These are phyloP conservation scores for Meandrina meandrites DNA, from an alignment of 92 coral and sea anemone genomes.

Conservation along the genomic window DNA sequence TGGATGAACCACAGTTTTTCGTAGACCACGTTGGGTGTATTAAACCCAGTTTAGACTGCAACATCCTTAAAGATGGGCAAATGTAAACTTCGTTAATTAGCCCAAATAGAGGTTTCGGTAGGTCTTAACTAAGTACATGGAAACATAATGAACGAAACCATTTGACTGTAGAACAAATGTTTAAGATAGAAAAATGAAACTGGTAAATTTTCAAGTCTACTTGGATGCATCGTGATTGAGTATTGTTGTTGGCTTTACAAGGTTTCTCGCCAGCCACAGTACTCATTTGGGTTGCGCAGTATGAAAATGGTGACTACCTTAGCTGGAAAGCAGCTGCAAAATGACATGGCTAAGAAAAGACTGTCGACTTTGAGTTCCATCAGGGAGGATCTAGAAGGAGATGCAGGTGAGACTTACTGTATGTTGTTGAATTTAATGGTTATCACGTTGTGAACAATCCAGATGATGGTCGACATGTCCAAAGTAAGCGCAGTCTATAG, in stretches of 20 bases:
- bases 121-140: neutral
- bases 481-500: neutral
- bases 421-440: neutral
- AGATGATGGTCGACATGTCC: too few relatives aligned
- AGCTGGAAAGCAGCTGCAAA: conserved; percentile 76
- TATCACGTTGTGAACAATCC: neutral
- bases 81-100: too few relatives aligned
- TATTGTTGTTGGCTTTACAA: neutral
- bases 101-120: neutral
- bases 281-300: conserved; percentile 77
- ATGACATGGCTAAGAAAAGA: conserved; percentile 56
- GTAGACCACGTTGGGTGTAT: neutral
- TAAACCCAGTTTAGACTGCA: neutral
- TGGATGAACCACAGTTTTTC: too few relatives aligned
- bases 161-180: too few relatives aligned
- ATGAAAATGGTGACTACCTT: conserved; percentile 75
- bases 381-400: conserved; percentile 4
- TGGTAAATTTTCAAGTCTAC: too few relatives aligned
- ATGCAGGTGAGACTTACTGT: neutral
- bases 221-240: neutral
- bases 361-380: conserved; percentile 32
- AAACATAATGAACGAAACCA: too few relatives aligned
- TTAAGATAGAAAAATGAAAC: too few relatives aligned
- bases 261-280: conserved; percentile 71
- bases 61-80: neutral